Evolutionary conservation across 2,888 invertebrate genomes (phyloP).

Genomic region (Dynastes tityus): DNA sequence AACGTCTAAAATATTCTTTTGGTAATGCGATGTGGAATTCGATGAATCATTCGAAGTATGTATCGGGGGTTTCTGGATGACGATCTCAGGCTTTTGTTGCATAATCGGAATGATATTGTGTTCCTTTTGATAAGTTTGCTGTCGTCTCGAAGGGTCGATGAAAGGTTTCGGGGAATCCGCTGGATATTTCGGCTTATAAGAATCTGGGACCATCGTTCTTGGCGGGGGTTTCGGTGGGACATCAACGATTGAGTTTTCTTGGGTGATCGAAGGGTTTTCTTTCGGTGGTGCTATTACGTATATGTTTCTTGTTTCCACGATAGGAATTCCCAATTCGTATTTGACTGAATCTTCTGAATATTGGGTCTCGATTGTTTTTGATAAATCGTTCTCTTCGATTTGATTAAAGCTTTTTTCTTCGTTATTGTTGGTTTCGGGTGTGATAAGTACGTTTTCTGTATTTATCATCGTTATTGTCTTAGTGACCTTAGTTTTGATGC

Average conservation of each 20-base stretch:
- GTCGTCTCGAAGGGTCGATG: conserved; percentile 48
- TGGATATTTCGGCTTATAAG: conserved; percentile 64
- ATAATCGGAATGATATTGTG: neutral
- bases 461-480: conserved; percentile 16
- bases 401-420: conserved; percentile 7
- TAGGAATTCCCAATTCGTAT: conserved; percentile 64
- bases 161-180: conserved; percentile 64
- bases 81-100: conserved; percentile 20
- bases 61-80: conserved; percentile 27
- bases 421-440: conserved; percentile 59
- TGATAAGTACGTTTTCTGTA: conserved; percentile 58
- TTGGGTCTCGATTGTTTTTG: conserved; percentile 60
- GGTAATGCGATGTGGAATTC: conserved; percentile 3
- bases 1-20: conserved; percentile 24
- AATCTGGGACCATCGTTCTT: conserved; percentile 53
- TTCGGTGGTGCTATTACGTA: conserved; percentile 45
- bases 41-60: conserved; percentile 13
- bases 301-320: conserved; percentile 57
- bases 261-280: neutral
- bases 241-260: conserved; percentile 53
- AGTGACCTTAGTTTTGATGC: conserved; percentile 46
- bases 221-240: conserved; percentile 69
- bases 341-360: conserved; percentile 56
- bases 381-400: neutral
- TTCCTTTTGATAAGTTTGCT: conserved; percentile 8